A percentile compares a stretch with the other conserved stretches of the same genome.
Evolutionary conservation across 2,888 invertebrate genomes (phyloP).

Genomic region (Archips crataeganus): DNA sequence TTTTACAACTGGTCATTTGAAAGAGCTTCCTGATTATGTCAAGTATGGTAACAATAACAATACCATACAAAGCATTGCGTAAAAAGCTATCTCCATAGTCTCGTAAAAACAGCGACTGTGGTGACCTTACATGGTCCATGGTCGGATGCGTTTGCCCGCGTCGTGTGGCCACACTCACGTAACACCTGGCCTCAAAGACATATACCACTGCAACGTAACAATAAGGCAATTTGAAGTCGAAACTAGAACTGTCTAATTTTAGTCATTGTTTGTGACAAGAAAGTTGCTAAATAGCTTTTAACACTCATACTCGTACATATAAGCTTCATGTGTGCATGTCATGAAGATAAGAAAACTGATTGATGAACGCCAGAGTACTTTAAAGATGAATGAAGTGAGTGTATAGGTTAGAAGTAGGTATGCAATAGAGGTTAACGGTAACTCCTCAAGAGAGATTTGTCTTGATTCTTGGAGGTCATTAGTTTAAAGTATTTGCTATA

Average conservation of each 20-base stretch:
- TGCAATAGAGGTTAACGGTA: conserved; percentile 6
- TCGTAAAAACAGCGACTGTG: conserved; percentile 33
- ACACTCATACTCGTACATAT: not conserved
- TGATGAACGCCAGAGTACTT: not conserved
- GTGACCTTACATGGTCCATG: conserved; percentile 45
- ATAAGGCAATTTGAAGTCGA: conserved; percentile 26
- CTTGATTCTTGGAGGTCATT: conserved; percentile 10
- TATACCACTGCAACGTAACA: conserved; percentile 33
- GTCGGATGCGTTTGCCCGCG: conserved; percentile 39
- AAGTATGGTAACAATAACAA: conserved; percentile 7
- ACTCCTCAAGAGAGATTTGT: not conserved
- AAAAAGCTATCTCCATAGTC: conserved; percentile 27
- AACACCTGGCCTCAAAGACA: not conserved
- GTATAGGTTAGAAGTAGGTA: not conserved
- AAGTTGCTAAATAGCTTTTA: conserved; percentile 22
- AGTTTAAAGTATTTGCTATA: conserved; percentile 7
- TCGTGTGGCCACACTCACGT: conserved; percentile 32
- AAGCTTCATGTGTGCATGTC: not conserved
- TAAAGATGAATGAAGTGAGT: not conserved
- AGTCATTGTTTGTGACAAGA: conserved; percentile 30
- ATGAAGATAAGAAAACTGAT: conserved; percentile 16
- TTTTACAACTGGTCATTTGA: not conserved
- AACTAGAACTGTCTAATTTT: conserved; percentile 27
- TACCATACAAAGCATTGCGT: conserved; percentile 14
- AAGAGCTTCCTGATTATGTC: conserved; percentile 1